A percentile compares a stretch with the other conserved stretches of the same genome.
These are phyloP conservation scores for Syngnathoides biaculeatus DNA, from an alignment of 2,113 vertebrate species.

Conservation along the genomic window DNA sequence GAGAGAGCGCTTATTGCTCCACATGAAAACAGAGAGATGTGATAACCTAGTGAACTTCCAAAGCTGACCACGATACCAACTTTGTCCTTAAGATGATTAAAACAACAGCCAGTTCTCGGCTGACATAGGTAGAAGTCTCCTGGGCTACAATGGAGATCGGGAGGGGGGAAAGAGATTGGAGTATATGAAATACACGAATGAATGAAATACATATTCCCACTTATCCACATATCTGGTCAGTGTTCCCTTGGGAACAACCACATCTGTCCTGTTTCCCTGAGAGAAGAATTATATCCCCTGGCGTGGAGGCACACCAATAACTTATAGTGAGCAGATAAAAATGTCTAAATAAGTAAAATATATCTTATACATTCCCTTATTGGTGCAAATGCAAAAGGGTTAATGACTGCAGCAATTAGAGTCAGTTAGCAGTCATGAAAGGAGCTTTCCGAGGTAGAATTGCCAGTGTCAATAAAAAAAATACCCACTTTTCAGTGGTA, in stretches of 20 bases:
- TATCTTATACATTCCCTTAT: slow-evolving; percentile 56
- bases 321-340: slow-evolving; percentile 65
- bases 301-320: slow-evolving; percentile 67
- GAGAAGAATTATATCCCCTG: slow-evolving; percentile 57
- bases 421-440: slow-evolving; percentile 60
- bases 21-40: slow-evolving; percentile 27
- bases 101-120: slow-evolving; percentile 46
- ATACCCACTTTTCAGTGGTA: slow-evolving; percentile 66
- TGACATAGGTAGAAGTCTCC: slow-evolving; percentile 63
- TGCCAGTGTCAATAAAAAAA: slow-evolving; percentile 62
- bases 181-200: slow-evolving; percentile 2
- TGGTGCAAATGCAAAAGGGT: slow-evolving; percentile 59
- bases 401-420: slow-evolving; percentile 51
- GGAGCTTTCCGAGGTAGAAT: slow-evolving; percentile 45
- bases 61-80: slow-evolving; percentile 48
- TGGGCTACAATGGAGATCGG: slow-evolving; percentile 30
- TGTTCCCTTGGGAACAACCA: slow-evolving; percentile 44
- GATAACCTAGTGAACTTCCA: slow-evolving; percentile 31
- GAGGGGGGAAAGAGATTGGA: slow-evolving; percentile 22
- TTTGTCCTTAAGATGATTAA: slow-evolving; percentile 68
- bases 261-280: slow-evolving; percentile 50
- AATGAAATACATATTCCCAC: slow-evolving; percentile 48
- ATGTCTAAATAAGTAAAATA: no score
- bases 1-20: neutral
- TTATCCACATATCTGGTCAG: slow-evolving; percentile 53